A percentile compares a stretch with the other conserved stretches of the same genome.
Evolutionary conservation across 1,140 invertebrate species (phyloP).

Genomic region (Teleopsis dalmanni): DNA sequence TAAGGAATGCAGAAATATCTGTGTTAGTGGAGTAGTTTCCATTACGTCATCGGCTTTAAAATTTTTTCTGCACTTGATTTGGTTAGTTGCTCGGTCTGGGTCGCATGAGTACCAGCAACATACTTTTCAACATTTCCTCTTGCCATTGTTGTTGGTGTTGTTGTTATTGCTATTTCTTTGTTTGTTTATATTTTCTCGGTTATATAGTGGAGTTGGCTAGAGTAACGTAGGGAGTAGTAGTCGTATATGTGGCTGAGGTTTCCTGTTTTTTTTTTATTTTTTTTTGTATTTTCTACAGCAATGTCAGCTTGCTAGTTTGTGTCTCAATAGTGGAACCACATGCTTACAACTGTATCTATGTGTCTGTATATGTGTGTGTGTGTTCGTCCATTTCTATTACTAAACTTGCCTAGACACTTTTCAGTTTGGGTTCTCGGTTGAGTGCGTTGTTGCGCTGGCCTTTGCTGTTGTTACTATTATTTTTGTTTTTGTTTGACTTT

Average conservation of each 20-base stretch:
- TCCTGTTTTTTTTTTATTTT: neutral
- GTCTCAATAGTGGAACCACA: neutral
- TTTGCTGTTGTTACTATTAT: no score
- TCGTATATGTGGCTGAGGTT: neutral
- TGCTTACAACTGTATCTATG: neutral
- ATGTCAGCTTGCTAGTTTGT: neutral
- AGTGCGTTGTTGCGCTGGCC: neutral
- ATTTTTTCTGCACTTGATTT: no score
- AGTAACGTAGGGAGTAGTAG: neutral
- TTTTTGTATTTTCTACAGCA: neutral
- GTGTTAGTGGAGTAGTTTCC: slow-evolving; percentile 45
- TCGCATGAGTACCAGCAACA: neutral
- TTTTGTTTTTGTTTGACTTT: neutral
- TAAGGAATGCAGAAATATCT: slow-evolving; percentile 44
- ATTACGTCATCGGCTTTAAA: slow-evolving; percentile 45
- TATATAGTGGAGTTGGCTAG: neutral
- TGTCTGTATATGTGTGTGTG: no score
- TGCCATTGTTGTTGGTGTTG: neutral
- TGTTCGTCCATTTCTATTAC: no score
- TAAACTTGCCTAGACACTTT: neutral
- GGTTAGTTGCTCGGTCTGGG: neutral
- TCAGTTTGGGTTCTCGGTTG: slow-evolving; percentile 1
- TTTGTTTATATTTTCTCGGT: slow-evolving; percentile 3
- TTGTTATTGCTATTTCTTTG: slow-evolving; percentile 5
- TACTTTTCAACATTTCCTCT: neutral